These are phyloP conservation scores for Dufourea novaeangliae DNA, from an alignment of 1,140 invertebrate genomes.

Conservation along the genomic window DNA sequence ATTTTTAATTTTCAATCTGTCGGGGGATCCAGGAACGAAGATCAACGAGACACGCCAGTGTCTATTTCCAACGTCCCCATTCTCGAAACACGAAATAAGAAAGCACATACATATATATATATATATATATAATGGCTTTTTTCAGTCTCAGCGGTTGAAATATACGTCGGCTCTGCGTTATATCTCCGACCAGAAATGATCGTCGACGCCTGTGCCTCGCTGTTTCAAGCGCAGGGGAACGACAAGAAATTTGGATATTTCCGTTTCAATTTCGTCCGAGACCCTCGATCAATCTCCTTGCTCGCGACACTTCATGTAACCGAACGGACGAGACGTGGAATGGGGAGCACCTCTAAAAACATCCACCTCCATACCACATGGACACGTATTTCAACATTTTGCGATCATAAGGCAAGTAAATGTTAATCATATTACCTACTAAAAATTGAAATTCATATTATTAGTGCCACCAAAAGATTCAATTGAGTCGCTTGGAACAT, in stretches of 20 bases:
- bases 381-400: background rate
- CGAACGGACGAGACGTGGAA: background rate
- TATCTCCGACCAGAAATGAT: slow-evolving; percentile 3
- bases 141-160: slow-evolving; percentile 22
- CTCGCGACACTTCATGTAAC: background rate
- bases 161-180: slow-evolving; percentile 15
- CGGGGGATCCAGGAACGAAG: background rate
- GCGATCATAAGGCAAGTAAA: background rate
- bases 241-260: slow-evolving; percentile 40
- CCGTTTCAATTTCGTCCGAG: slow-evolving; percentile 31
- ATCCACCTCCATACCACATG: background rate
- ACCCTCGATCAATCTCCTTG: slow-evolving; percentile 35
- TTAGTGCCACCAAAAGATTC: too few species aligned
- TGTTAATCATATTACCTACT: too few species aligned
- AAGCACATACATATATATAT: too few species aligned
- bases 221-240: background rate
- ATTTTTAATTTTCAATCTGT: background rate
- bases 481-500: too few species aligned
- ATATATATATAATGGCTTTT: slow-evolving; percentile 24
- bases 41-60: background rate
- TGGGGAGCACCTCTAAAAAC: background rate
- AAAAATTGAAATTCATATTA: too few species aligned
- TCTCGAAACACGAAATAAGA: background rate
- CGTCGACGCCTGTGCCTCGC: background rate
- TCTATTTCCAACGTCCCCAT: slow-evolving; percentile 10